These are phyloP conservation scores for Zoanthus solanderi DNA, from an alignment of 92 coral and sea anemone species.

Conservation along the genomic window DNA sequence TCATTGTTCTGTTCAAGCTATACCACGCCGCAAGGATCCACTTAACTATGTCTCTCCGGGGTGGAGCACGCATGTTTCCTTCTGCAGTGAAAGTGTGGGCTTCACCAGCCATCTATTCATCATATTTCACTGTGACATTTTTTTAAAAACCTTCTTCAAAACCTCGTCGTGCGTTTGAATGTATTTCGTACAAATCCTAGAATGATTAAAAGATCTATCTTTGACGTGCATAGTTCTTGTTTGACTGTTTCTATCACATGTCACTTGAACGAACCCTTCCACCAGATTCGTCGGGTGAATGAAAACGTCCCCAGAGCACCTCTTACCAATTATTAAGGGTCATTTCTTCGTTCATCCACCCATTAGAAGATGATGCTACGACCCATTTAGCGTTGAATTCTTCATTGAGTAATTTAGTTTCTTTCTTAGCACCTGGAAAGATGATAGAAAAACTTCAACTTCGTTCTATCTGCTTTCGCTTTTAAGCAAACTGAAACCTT, in stretches of 20 bases:
- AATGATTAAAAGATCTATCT: too few relatives aligned
- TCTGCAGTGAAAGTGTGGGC: too few relatives aligned
- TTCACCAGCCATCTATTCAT: too few relatives aligned
- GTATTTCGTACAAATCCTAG: too few relatives aligned
- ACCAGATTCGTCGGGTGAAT: constrained; percentile 49
- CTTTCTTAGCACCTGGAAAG: constrained; percentile 42
- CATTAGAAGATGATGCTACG: constrained; percentile 58
- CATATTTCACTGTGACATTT: too few relatives aligned
- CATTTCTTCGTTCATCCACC: constrained; percentile 55
- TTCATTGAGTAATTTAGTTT: constrained; percentile 53
- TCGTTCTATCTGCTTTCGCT: constrained; percentile 59
- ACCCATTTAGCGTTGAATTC: constrained; percentile 57
- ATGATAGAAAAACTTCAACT: constrained; percentile 40
- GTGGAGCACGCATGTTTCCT: too few relatives aligned
- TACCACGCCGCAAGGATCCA: too few relatives aligned
- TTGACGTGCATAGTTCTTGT: too few relatives aligned
- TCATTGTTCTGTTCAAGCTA: too few relatives aligned
- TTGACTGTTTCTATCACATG: constrained; percentile 50
- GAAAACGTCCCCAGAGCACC: constrained; percentile 50
- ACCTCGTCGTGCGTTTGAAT: too few relatives aligned
- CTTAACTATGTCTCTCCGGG: too few relatives aligned
- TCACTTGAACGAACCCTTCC: constrained; percentile 55
- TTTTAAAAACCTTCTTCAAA: too few relatives aligned
- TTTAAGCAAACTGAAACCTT: constrained; percentile 44
- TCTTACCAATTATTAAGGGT: constrained; percentile 50